Percentiles rank a stretch among this genome's conserved stretches.
phyloP scores from a whole-genome alignment of 2,113 vertebrate genomes.

The Siniperca knerii region DNA sequence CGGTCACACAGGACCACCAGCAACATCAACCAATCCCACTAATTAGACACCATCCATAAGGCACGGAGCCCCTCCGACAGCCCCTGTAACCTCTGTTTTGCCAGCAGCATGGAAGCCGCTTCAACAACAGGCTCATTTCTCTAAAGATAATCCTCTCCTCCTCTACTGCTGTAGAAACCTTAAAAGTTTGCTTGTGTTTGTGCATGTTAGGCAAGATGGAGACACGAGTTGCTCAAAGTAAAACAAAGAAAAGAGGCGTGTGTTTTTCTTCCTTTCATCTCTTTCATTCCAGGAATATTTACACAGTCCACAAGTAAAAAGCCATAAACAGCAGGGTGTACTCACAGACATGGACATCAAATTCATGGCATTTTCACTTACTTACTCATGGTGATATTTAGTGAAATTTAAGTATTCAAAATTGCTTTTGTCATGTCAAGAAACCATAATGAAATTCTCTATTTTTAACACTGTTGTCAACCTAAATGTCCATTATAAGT shows the following conservation, averaged over 20 bases:
- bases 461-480: not conserved
- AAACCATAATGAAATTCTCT: not conserved
- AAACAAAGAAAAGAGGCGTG: slow-evolving; percentile 16
- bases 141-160: slow-evolving; percentile 33
- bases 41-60: slow-evolving; percentile 69
- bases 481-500: not conserved
- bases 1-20: slow-evolving; percentile 58
- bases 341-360: not conserved
- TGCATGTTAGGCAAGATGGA: not conserved
- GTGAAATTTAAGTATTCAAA: not conserved
- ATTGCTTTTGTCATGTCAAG: not conserved
- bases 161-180: slow-evolving; percentile 3
- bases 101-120: slow-evolving; percentile 30
- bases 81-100: slow-evolving; percentile 45
- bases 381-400: not conserved
- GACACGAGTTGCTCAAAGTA: slow-evolving; percentile 1
- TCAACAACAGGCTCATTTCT: slow-evolving; percentile 26
- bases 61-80: slow-evolving; percentile 11
- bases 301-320: not conserved
- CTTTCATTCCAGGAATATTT: slow-evolving; percentile 17
- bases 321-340: not conserved
- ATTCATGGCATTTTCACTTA: not conserved
- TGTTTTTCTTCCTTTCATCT: not conserved
- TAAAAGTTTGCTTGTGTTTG: slow-evolving; percentile 36
- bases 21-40: slow-evolving; percentile 62